These are phyloP conservation scores for Atrichornis clamosus DNA, from an alignment of 2,113 vertebrate species.

Conservation along the genomic window DNA sequence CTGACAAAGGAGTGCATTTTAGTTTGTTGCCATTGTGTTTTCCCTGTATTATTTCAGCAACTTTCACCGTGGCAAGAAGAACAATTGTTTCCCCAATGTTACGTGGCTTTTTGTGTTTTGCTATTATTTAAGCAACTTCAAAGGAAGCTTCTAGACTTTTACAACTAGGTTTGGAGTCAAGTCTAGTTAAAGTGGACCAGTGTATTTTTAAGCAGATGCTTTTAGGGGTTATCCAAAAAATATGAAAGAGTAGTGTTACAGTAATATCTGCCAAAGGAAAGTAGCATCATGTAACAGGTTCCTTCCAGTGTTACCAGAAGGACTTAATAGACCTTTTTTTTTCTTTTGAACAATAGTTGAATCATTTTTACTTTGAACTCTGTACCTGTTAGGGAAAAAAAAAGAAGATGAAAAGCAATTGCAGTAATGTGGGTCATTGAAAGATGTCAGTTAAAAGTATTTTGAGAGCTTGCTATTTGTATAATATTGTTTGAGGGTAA, in stretches of 20 bases:
- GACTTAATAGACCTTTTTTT: background rate
- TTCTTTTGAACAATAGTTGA: background rate
- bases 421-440: background rate
- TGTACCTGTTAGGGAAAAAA: background rate
- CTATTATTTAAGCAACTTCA: background rate
- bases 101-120: background rate
- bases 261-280: background rate
- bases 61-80: background rate
- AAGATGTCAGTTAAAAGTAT: background rate
- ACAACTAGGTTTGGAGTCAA: background rate
- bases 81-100: background rate
- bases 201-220: background rate
- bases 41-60: rapidly evolving
- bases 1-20: background rate
- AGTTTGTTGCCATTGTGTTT: background rate
- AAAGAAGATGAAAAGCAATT: background rate
- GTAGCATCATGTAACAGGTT: background rate
- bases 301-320: background rate
- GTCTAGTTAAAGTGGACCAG: background rate
- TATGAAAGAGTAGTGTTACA: background rate
- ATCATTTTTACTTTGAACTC: background rate
- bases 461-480: background rate
- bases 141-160: background rate
- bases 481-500: background rate
- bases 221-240: background rate